Conservation (phyloP, 92 coral and sea anemone genomes). For the Phenganax stokvisi region DNA sequence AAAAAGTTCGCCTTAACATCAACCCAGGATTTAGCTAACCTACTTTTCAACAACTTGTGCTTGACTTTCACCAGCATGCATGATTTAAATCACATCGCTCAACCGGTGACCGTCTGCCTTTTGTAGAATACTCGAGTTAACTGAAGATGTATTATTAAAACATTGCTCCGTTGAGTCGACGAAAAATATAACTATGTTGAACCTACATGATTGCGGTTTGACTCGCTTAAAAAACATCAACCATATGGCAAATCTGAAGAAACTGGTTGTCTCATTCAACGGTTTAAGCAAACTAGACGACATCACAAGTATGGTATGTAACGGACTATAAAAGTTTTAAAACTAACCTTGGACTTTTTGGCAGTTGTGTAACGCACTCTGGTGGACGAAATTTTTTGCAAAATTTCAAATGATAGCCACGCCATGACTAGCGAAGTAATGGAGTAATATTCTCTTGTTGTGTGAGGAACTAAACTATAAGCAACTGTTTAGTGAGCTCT, state of each 20-base stretch:
- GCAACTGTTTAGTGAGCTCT: too few relatives aligned
- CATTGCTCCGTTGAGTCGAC: conserved; percentile 62
- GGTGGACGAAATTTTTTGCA: too few relatives aligned
- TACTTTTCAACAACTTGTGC: too few relatives aligned
- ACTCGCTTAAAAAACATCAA: conserved; percentile 73
- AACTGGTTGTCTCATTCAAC: conserved; percentile 78
- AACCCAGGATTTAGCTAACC: too few relatives aligned
- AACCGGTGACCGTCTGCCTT: background rate
- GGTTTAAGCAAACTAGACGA: conserved; percentile 80
- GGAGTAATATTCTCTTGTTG: too few relatives aligned
- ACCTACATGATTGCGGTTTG: conserved; percentile 81
- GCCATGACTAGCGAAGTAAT: too few relatives aligned
- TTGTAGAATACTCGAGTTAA: conserved; percentile 71
- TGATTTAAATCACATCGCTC: too few relatives aligned
- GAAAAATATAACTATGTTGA: conserved; percentile 63
- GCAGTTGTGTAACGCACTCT: too few relatives aligned
- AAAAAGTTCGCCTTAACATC: too few relatives aligned
- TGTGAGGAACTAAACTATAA: background rate
- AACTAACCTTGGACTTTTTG: too few relatives aligned
- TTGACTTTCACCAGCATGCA: background rate
- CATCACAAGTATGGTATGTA: conserved; percentile 76
- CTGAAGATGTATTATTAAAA: conserved; percentile 67
- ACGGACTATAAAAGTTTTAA: background rate
- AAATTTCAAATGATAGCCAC: too few relatives aligned
- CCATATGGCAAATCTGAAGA: conserved; percentile 61